A percentile compares a stretch with the other conserved stretches of the same genome.
Conservation (phyloP, 1,140 invertebrate genomes). For the Calliopsis andreniformis region DNA sequence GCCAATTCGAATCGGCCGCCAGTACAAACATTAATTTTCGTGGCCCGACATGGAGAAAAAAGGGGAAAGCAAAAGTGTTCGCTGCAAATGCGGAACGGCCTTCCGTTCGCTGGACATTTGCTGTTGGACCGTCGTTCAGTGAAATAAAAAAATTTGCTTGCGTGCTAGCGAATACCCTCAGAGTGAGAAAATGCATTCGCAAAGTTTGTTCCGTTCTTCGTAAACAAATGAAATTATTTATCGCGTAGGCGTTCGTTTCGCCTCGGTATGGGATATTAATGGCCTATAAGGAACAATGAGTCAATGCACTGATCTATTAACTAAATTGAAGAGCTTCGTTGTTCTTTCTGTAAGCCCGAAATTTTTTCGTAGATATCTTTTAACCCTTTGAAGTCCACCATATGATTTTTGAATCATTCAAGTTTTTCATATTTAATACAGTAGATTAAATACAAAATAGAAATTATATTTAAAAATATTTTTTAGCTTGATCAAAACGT, state of each 20-base stretch:
- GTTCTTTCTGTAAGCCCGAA: no score
- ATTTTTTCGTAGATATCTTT: no score
- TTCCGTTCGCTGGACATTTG: conserved; percentile 40
- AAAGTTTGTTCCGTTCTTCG: conserved; percentile 24
- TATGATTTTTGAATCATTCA: no score
- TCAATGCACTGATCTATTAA: no score
- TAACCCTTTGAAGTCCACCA: no score
- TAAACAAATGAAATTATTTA: conserved; percentile 28
- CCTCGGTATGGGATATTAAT: no score
- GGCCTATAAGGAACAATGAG: neutral
- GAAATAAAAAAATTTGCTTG: conserved; percentile 22
- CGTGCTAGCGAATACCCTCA: neutral
- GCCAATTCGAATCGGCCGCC: conserved; percentile 28
- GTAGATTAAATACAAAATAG: no score
- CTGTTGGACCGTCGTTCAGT: neutral
- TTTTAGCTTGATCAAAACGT: no score
- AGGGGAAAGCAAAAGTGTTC: conserved; percentile 37
- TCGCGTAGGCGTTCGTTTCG: neutral
- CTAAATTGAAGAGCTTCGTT: no score
- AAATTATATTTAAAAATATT: no score
- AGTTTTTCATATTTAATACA: no score
- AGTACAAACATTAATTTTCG: conserved; percentile 51
- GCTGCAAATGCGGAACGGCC: conserved; percentile 35
- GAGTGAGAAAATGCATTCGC: conserved; percentile 2
- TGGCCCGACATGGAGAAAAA: neutral